Conservation (phyloP, 2,888 invertebrate genomes). For the Parasteatoda lunata region DNA sequence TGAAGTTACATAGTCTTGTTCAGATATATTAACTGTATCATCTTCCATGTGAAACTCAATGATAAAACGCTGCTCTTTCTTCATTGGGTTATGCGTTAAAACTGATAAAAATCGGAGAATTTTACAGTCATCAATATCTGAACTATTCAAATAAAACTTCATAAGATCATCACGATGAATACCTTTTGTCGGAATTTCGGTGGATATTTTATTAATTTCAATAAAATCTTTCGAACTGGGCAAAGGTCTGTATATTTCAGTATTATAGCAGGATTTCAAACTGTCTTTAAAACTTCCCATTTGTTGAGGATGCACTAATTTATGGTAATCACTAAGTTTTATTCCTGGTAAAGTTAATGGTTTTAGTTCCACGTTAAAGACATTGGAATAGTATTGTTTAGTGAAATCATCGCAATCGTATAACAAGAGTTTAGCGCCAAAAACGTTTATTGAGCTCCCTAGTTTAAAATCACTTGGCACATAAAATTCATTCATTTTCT, state of each 20-base stretch:
- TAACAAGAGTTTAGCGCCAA: constrained; percentile 10
- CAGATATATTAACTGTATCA: constrained; percentile 18
- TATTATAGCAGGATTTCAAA: background rate
- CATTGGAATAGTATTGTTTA: constrained; percentile 17
- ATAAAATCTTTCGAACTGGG: background rate
- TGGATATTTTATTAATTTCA: background rate
- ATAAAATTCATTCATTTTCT: background rate
- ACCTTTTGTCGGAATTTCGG: background rate
- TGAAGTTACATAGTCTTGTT: background rate
- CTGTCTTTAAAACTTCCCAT: constrained; percentile 11
- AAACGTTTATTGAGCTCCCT: constrained; percentile 14
- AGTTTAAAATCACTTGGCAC: constrained; percentile 21
- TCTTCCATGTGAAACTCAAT: constrained; percentile 21
- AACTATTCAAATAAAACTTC: constrained; percentile 15
- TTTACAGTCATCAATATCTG: constrained; percentile 12
- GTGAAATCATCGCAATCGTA: constrained; percentile 40
- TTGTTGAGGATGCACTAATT: constrained; percentile 17
- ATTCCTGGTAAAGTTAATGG: constrained; percentile 12
- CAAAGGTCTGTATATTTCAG: background rate
- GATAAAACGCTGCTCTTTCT: background rate
- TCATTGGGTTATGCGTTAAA: background rate
- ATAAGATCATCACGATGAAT: background rate
- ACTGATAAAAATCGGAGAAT: constrained; percentile 10
- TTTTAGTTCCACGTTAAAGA: constrained; percentile 22
- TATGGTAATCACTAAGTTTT: background rate